Base-by-base conservation (phyloP, 2,797 vertebrate species). In the Petrocephalus sullivani region DNA sequence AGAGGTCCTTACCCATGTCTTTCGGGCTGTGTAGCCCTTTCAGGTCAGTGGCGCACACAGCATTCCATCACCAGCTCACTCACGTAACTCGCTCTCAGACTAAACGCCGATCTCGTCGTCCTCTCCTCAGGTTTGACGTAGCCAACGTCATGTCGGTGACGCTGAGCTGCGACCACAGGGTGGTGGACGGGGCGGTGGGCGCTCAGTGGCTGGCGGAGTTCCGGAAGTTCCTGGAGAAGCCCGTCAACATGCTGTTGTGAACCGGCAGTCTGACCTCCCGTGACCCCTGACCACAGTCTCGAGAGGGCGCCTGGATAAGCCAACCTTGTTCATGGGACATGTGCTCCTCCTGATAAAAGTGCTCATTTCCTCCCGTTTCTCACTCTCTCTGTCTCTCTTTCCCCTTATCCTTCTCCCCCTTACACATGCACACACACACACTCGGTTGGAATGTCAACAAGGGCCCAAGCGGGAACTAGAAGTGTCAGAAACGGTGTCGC, bases 191-290 rank as follows among this genome's bases (percentile, higher is more conserved):
- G 81, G 98, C 98, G 0, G 97, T 99, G 16, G 98, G 98, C 2
- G 98, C 98, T 0, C 98, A 99, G 94, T 99, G 98, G 98, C 97
- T 99, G 75, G 96, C 97, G 0, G 98, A 99, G 92, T 99, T 99
- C 95, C 97, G 97, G 92, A 98, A 95, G 91, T 97, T 98, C 93
- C 93, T 99, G 93, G 98, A 99, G 93, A 99, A 97, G 91, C 98
- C 98, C 0, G 87, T 96, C 92, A 99, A 96, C 88, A 99, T 99
- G 98, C 94, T 99, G 94, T 95, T 99, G 94, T 99, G 95, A 97
- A 91, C 14, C 56, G 3, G 54, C 33, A 46, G 53, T 14, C 23
- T 1, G 23, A 57, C 54, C 51, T 71, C 64, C 28, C 21, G 16
- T 60, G 54, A 86, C 84, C 84, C 84, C 84, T 37, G 1, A 4